Evolutionary conservation across 1,140 invertebrate genomes (phyloP), one percentile per base, ranked within the genome.

Genomic region (Chironomus tepperi): DNA sequence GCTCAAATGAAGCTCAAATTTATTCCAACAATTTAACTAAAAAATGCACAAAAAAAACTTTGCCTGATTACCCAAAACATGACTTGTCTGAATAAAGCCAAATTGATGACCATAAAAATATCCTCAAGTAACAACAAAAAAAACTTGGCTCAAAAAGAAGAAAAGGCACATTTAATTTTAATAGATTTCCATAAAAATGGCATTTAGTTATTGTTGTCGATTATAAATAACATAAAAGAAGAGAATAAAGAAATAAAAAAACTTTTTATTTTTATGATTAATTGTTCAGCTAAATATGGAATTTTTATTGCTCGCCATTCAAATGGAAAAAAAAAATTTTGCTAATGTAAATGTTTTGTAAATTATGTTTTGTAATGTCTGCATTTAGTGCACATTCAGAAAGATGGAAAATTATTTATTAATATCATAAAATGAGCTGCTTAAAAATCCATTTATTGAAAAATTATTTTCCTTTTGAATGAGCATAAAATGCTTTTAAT

Each of bases 141-240:
- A 5, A 12, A 7, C 47, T 57, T n/a, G n/a, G n/a, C n/a, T n/a
- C n/a, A 57, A 57, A 57, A 57, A n/a, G 47, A 57, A 57, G 47
- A 57, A 67, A 67, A 67, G 8, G 47, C 19, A 18, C 65, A 70
- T 70, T 70, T 19, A 70, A 70, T 70, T 70, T 70, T 70, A 70
- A 70, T 70, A 70, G 65, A 70, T 70, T 70, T 70, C 65, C 65
- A 70, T 70, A 70, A 70, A 70, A 70, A 21, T 18, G 16, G 65
- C 65, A 70, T 70, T 70, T 70, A 70, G 47, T 57, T 57, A 57
- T 57, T 57, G 47, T 70, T 21, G 16, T 70, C 65, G 65, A 21
- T 70, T 70, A 19, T 21, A 70, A 70, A 70, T 21, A 12, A 70
- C 9, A 57, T 57, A 12, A 10, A 57, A 12, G 47, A 57, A n/a